Conservation (phyloP, 2,888 invertebrate genomes). For the Eristalis arbustorum region DNA sequence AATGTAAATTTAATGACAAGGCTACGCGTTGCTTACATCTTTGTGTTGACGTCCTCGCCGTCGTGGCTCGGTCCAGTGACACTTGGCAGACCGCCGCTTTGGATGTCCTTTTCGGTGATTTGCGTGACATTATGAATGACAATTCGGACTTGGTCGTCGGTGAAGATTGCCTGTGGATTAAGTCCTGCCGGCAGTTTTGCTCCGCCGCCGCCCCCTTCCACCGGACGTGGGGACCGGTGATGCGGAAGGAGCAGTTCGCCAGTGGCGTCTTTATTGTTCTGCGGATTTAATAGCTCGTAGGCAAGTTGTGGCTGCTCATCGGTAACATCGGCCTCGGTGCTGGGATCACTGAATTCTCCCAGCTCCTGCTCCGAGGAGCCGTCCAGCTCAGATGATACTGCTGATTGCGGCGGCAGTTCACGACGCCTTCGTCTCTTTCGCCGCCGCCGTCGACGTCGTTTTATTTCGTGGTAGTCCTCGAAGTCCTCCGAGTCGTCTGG, state of each 20-base stretch:
- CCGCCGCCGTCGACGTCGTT: conserved; percentile 55
- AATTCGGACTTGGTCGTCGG: conserved; percentile 83
- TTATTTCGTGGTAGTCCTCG: conserved; percentile 58
- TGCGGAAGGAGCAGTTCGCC: conserved; percentile 32
- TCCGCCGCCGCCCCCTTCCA: not conserved
- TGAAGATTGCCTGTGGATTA: conserved; percentile 72
- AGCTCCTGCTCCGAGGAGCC: conserved; percentile 73
- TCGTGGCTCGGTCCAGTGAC: conserved; percentile 68
- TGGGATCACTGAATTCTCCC: conserved; percentile 9
- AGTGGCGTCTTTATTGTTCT: conserved; percentile 42
- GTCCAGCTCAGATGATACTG: conserved; percentile 73
- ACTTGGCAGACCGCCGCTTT: conserved; percentile 72
- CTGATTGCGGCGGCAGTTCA: conserved; percentile 27
- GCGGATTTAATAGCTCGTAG: conserved; percentile 58
- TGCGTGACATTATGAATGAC: conserved; percentile 86
- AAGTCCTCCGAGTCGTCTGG: conserved; percentile 26
- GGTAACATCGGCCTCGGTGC: conserved; percentile 18
- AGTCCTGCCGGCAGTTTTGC: conserved; percentile 38
- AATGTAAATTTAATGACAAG: conserved; percentile 34
- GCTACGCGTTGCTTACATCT: conserved; percentile 74
- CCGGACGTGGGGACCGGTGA: not conserved
- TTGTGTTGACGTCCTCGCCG: conserved; percentile 76
- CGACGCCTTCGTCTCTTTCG: conserved; percentile 51
- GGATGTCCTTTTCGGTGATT: conserved; percentile 79
- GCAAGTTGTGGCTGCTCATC: conserved; percentile 51